These are phyloP conservation scores for Drosophila rhopaloa DNA, from an alignment of 1,140 invertebrate genomes.

Conservation along the genomic window DNA sequence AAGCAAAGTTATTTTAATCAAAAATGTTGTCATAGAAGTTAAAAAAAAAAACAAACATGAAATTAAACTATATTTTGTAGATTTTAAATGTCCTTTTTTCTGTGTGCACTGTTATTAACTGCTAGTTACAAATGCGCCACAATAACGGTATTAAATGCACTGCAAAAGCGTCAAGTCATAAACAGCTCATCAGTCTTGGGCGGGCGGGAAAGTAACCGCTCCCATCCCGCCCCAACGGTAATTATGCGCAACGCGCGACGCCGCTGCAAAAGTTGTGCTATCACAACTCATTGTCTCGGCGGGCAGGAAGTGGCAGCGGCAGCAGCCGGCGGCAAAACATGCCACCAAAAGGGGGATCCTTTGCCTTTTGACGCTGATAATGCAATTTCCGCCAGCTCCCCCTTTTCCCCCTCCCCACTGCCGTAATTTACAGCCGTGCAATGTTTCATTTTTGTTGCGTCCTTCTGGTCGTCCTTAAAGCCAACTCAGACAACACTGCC, in stretches of 20 bases:
- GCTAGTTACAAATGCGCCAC: slow-evolving; percentile 68
- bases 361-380: slow-evolving; percentile 81
- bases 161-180: slow-evolving; percentile 78
- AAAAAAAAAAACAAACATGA: no score
- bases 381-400: slow-evolving; percentile 70
- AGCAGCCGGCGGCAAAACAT: slow-evolving; percentile 68
- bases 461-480: slow-evolving; percentile 48
- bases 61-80: no score
- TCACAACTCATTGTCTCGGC: slow-evolving; percentile 80
- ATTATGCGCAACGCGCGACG: slow-evolving; percentile 72
- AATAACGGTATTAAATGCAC: slow-evolving; percentile 70
- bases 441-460: slow-evolving; percentile 74
- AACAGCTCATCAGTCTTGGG: slow-evolving; percentile 79
- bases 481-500: slow-evolving; percentile 31
- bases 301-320: slow-evolving; percentile 65
- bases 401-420: slow-evolving; percentile 7
- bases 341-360: slow-evolving; percentile 31
- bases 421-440: slow-evolving; percentile 78
- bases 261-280: slow-evolving; percentile 72
- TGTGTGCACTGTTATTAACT: slow-evolving; percentile 60
- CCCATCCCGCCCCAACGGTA: slow-evolving; percentile 41
- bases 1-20: no score
- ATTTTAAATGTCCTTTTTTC: neutral
- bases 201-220: slow-evolving; percentile 9
- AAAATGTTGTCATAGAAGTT: no score